Conservation (phyloP, 2,888 invertebrate species). For the Chydorus sphaericus region DNA sequence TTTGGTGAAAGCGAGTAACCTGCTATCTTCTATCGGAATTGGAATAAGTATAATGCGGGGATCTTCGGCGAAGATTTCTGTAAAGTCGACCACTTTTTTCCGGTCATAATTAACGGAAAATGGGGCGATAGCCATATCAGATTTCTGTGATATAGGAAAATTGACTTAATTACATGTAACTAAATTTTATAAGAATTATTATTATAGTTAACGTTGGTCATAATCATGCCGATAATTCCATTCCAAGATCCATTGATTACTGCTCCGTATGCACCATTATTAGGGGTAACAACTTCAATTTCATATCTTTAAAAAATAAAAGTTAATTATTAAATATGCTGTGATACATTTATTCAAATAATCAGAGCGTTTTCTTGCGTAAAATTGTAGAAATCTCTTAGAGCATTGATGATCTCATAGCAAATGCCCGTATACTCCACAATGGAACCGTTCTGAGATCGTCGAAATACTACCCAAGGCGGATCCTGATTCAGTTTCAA, state of each 20-base stretch:
- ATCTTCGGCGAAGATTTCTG: slow-evolving; percentile 12
- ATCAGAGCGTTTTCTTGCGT: not conserved
- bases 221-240: slow-evolving; percentile 11
- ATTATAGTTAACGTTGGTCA: not conserved
- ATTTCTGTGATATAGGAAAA: slow-evolving; percentile 13
- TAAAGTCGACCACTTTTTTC: slow-evolving; percentile 14
- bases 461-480: not conserved
- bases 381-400: slow-evolving; percentile 8
- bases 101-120: slow-evolving; percentile 13
- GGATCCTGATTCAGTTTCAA: not conserved
- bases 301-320: not conserved
- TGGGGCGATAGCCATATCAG: slow-evolving; percentile 12
- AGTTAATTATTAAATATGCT: no score
- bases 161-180: no score
- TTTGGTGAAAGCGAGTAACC: slow-evolving; percentile 12
- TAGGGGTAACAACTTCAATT: not conserved
- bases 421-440: not conserved
- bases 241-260: slow-evolving; percentile 7
- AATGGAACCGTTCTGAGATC: not conserved
- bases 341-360: no score
- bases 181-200: not conserved
- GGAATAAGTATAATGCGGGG: slow-evolving; percentile 13
- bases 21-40: no score
- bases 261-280: slow-evolving; percentile 2
- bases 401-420: slow-evolving; percentile 9